Conservation (phyloP, 2,113 vertebrate genomes). For the Pitta sordida region DNA sequence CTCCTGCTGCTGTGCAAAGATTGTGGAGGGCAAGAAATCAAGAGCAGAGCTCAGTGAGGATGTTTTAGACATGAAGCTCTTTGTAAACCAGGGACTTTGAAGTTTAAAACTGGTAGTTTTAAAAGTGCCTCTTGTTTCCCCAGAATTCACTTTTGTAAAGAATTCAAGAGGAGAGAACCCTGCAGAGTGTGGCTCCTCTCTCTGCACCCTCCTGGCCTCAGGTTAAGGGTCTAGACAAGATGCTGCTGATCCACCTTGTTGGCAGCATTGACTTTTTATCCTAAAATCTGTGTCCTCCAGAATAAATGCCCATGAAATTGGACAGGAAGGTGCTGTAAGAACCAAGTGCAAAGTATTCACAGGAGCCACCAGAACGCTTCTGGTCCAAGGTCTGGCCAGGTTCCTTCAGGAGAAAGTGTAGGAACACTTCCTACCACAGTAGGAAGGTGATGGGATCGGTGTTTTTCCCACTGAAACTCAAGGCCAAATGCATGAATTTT, state of each 20-base stretch:
- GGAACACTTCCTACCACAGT: background rate
- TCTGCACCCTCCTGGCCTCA: background rate
- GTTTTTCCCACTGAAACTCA: no score
- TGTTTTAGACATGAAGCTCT: background rate
- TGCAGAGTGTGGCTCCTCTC: background rate
- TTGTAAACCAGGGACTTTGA: background rate
- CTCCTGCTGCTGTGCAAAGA: background rate
- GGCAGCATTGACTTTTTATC: background rate
- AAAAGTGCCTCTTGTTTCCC: background rate
- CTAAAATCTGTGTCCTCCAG: background rate
- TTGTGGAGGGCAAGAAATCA: background rate
- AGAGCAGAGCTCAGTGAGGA: background rate
- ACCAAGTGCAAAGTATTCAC: background rate
- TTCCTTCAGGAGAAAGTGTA: background rate
- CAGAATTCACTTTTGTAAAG: background rate
- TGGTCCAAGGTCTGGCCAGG: background rate
- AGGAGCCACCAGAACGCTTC: background rate
- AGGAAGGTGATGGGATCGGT: background rate
- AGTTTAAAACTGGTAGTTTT: background rate
- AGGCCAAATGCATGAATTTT: background rate
- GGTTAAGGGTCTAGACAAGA: background rate
- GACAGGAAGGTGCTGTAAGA: background rate
- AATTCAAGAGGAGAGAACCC: background rate
- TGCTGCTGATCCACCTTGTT: background rate
- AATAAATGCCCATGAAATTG: background rate